These are phyloP conservation scores for Lerista edwardsae DNA, from an alignment of 2,797 vertebrate species.

Conservation along the genomic window DNA sequence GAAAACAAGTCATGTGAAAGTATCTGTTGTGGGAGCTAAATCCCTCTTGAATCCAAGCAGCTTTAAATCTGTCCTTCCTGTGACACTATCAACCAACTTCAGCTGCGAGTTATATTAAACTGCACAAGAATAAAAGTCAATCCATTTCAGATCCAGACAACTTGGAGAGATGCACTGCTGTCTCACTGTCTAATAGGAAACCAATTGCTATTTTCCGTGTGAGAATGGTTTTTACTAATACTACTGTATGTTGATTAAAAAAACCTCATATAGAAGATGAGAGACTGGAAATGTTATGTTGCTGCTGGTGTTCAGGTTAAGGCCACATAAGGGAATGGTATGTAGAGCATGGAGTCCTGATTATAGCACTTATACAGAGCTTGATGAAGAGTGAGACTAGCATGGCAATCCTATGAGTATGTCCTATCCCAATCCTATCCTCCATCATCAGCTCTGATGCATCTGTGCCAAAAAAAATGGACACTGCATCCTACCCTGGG, in stretches of 20 bases:
- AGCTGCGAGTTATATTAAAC: constrained; percentile 18
- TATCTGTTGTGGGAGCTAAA: background rate
- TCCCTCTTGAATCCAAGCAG: background rate
- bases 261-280: background rate
- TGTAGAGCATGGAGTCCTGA: background rate
- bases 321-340: background rate
- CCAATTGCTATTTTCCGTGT: background rate
- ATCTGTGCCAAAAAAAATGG: too few species aligned
- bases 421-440: too few species aligned
- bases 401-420: too few species aligned
- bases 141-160: constrained; percentile 10
- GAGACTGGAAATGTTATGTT: background rate
- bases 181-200: background rate
- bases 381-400: background rate
- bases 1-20: background rate
- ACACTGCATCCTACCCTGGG: too few species aligned
- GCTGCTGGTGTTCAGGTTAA: background rate
- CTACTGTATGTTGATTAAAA: background rate
- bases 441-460: too few species aligned
- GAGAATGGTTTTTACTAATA: background rate
- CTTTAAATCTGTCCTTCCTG: constrained; percentile 9
- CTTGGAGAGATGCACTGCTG: background rate
- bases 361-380: background rate
- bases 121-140: constrained; percentile 6
- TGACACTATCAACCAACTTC: constrained; percentile 6